Evolutionary conservation across 2,113 vertebrate genomes (phyloP).

Genomic region (Typhlomys cinereus): DNA sequence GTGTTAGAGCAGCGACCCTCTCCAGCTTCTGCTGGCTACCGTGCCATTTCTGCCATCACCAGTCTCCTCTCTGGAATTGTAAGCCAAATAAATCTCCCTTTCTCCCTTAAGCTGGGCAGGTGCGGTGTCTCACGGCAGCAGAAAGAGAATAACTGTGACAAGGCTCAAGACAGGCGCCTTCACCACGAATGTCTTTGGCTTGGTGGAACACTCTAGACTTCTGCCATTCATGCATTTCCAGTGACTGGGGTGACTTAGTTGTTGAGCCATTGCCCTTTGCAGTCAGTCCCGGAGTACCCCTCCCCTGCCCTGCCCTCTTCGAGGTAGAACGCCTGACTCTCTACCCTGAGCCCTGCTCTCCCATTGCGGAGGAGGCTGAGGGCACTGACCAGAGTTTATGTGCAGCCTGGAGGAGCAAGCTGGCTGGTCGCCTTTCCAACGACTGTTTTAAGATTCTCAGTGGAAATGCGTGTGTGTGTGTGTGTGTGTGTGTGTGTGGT

Average conservation of each 20-base stretch:
- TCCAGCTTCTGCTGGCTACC: no score
- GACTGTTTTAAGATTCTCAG: neutral
- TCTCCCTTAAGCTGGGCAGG: no score
- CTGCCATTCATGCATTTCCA: neutral
- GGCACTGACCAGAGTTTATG: fast-evolving
- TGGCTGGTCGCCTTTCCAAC: neutral
- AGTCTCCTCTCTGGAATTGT: no score
- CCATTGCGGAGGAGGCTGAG: fast-evolving
- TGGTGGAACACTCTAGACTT: fast-evolving
- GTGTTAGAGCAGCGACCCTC: no score
- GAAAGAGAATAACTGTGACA: no score
- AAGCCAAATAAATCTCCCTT: no score
- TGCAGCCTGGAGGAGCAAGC: fast-evolving
- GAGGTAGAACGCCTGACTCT: fast-evolving
- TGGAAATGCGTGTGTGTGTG: neutral
- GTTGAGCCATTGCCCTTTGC: neutral
- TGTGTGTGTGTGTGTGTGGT: neutral
- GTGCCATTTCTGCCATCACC: no score
- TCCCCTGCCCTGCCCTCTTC: neutral
- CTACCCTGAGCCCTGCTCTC: neutral
- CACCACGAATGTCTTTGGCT: neutral
- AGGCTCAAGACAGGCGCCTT: no score
- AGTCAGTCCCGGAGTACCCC: no score
- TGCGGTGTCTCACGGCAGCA: no score
- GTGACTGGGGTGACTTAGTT: neutral